Percentiles rank a stretch among this genome's conserved stretches.
Evolutionary conservation across 2,888 invertebrate genomes (phyloP).

Genomic region (Polyommatus iphigenia): DNA sequence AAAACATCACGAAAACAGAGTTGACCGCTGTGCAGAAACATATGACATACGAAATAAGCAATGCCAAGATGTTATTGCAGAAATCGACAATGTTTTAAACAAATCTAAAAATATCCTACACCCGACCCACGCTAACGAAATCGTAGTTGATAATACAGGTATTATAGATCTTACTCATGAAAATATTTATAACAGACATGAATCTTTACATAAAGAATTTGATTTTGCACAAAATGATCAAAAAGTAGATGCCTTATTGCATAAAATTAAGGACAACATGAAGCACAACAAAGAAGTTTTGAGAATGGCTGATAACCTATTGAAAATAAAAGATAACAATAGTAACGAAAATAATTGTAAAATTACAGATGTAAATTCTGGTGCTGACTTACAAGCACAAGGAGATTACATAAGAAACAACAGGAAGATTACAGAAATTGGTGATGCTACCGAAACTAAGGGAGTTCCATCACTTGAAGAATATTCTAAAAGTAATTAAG

Average conservation of each 20-base stretch:
- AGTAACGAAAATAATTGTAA: conserved; percentile 43
- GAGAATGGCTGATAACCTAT: conserved; percentile 62
- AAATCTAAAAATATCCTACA: conserved; percentile 67
- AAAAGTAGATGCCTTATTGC: conserved; percentile 62
- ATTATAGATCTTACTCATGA: conserved; percentile 42
- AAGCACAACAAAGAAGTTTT: conserved; percentile 71
- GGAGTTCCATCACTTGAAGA: conserved; percentile 21
- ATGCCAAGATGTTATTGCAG: conserved; percentile 66
- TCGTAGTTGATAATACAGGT: conserved; percentile 31
- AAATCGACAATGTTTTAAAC: conserved; percentile 64
- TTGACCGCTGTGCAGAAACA: conserved; percentile 59
- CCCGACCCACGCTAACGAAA: conserved; percentile 45
- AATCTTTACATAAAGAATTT: conserved; percentile 49
- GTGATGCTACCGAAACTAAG: background rate
- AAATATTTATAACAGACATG: conserved; percentile 59
- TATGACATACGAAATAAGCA: conserved; percentile 64
- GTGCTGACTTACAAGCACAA: conserved; percentile 37
- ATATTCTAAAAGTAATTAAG: conserved; percentile 20
- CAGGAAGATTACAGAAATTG: background rate
- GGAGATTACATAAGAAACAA: conserved; percentile 35
- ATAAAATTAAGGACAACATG: conserved; percentile 70
- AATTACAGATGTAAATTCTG: background rate
- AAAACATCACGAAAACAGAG: conserved; percentile 61
- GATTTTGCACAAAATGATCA: conserved; percentile 55
- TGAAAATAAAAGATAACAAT: conserved; percentile 57